Conservation (phyloP, 2,888 invertebrate species). For the Platyscelio sp. region DNA sequence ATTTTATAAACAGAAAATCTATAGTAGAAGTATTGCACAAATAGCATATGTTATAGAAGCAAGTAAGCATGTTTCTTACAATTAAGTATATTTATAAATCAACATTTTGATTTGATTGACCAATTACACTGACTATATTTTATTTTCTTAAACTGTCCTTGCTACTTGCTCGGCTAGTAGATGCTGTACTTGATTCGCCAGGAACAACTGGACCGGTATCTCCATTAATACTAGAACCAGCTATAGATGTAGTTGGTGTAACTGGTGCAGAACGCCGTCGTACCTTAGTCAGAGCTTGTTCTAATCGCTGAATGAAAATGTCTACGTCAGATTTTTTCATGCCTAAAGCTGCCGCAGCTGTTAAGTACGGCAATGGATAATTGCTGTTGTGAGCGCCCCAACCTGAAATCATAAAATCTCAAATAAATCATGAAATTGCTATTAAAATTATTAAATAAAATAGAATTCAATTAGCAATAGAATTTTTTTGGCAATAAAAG, state of each 20-base stretch:
- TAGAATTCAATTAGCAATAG: no score
- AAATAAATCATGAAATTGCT: no score
- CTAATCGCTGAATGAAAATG: conserved; percentile 88
- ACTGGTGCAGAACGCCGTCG: conserved; percentile 82
- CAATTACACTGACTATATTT: conserved; percentile 85
- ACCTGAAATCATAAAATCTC: no score
- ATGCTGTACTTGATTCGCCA: conserved; percentile 83
- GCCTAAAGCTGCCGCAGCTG: conserved; percentile 91
- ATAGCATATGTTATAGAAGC: no score
- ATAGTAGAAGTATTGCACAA: no score
- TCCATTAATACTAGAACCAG: conserved; percentile 83
- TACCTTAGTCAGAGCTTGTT: conserved; percentile 86
- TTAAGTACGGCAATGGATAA: conserved; percentile 89
- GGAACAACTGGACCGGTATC: conserved; percentile 82
- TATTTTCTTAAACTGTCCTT: conserved; percentile 84
- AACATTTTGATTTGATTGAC: conserved; percentile 84
- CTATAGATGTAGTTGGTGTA: conserved; percentile 82
- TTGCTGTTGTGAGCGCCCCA: conserved; percentile 90
- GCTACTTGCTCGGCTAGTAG: conserved; percentile 83
- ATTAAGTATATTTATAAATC: conserved; percentile 72
- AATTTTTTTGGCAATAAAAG: no score
- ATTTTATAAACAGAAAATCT: no score
- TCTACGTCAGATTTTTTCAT: conserved; percentile 90
- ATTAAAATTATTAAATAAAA: no score
- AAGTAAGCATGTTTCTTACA: no score